A percentile compares a stretch with the other conserved stretches of the same genome.
Conservation (phyloP, 2,797 vertebrate genomes). For the Clarias platycephalus region DNA sequence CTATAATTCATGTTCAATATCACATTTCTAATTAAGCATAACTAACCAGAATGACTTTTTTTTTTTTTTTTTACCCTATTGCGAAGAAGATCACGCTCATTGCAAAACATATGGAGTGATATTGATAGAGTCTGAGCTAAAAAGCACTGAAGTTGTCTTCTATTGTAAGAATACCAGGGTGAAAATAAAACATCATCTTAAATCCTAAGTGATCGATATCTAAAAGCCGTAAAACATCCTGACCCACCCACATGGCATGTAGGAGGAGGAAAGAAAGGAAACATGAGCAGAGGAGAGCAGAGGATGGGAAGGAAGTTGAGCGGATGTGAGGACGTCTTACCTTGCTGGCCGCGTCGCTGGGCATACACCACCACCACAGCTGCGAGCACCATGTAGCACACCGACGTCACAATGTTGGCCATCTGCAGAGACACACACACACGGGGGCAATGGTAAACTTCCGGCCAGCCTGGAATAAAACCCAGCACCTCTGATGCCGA, state of each 20-base stretch:
- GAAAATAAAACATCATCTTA: background rate
- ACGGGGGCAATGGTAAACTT: slow-evolving; percentile 42
- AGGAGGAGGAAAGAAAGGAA: background rate
- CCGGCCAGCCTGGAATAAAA: slow-evolving; percentile 50
- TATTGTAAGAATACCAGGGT: background rate
- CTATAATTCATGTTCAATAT: background rate
- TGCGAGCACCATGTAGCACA: slow-evolving; percentile 90
- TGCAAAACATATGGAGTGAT: background rate
- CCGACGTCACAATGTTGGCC: slow-evolving; percentile 87
- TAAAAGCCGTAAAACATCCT: background rate
- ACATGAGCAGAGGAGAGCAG: background rate
- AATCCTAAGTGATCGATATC: background rate
- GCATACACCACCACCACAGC: slow-evolving; percentile 86
- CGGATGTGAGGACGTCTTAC: slow-evolving; percentile 75
- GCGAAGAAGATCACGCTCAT: background rate
- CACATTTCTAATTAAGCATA: background rate
- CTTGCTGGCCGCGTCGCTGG: slow-evolving; percentile 89
- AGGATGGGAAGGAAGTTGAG: background rate
- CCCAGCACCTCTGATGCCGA: slow-evolving; percentile 48
- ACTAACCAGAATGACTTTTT: background rate
- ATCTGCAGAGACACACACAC: slow-evolving; percentile 81
- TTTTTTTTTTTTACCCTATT: background rate
- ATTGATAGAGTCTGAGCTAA: no score
- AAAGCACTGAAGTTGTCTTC: background rate
- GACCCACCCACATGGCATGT: background rate